Evolutionary conservation across 2,113 vertebrate species (phyloP).

Genomic region (Xerus inauris): DNA sequence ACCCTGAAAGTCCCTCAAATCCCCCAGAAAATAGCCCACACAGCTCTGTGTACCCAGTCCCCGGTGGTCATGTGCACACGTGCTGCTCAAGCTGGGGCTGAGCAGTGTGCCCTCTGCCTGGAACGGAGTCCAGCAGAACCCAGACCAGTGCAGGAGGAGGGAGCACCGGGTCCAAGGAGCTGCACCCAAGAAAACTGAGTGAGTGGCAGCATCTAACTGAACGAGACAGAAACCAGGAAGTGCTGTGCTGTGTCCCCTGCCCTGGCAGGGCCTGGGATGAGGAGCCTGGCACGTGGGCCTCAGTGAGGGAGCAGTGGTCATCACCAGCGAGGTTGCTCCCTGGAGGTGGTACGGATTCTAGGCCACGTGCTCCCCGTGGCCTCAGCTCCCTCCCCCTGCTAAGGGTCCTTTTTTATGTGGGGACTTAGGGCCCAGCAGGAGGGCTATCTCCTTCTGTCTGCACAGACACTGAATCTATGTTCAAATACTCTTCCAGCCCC

Average conservation of each 20-base stretch:
- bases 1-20: not conserved
- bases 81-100: too few species aligned
- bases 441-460: too few species aligned
- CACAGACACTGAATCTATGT: rapidly evolving
- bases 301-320: rapidly evolving
- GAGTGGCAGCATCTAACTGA: too few species aligned
- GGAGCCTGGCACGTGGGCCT: rapidly evolving
- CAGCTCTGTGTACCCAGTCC: not conserved
- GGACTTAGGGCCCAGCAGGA: rapidly evolving
- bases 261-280: not conserved
- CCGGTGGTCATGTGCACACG: not conserved
- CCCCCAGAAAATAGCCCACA: not conserved
- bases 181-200: too few species aligned
- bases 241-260: not conserved
- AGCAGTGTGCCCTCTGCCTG: too few species aligned
- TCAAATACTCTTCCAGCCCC: not conserved
- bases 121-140: too few species aligned
- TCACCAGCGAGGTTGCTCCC: not conserved
- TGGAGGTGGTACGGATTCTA: too few species aligned
- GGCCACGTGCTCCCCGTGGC: not conserved
- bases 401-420: rapidly evolving
- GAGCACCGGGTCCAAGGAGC: too few species aligned
- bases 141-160: too few species aligned
- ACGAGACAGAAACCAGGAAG: not conserved
- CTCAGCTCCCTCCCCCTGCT: not conserved